phyloP scores from a whole-genome alignment of 2,113 vertebrate species.

The Ceratotherium simum region DNA sequence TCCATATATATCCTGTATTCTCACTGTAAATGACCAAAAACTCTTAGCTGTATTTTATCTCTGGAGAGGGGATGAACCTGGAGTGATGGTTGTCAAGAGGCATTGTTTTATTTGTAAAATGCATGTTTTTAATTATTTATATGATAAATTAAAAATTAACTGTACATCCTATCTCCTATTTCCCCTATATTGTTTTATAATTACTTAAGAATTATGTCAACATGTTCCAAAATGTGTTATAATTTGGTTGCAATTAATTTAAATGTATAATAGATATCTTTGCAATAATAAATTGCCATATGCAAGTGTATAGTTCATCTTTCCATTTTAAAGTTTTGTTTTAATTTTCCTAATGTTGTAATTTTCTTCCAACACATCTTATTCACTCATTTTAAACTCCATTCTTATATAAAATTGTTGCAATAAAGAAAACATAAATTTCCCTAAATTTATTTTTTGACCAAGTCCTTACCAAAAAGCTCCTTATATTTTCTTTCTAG shows the following conservation, averaged over 20 bases:
- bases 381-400: neutral
- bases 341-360: neutral
- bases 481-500: neutral
- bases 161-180: neutral
- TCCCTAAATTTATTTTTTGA: neutral
- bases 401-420: neutral
- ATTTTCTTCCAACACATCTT: neutral
- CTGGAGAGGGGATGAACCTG: neutral
- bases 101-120: neutral
- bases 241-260: neutral
- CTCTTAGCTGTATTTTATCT: neutral
- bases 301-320: neutral
- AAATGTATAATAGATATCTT: neutral
- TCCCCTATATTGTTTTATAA: neutral
- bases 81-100: neutral
- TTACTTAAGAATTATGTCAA: neutral
- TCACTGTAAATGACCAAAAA: neutral
- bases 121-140: neutral
- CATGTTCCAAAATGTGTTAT: neutral
- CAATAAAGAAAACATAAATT: neutral
- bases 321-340: neutral
- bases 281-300: neutral
- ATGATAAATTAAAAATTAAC: neutral
- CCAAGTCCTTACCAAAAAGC: neutral
- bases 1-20: neutral